Evolutionary conservation across 2,113 vertebrate species (phyloP), one percentile per base, ranked within the genome.

Genomic region (Salvator merianae): DNA sequence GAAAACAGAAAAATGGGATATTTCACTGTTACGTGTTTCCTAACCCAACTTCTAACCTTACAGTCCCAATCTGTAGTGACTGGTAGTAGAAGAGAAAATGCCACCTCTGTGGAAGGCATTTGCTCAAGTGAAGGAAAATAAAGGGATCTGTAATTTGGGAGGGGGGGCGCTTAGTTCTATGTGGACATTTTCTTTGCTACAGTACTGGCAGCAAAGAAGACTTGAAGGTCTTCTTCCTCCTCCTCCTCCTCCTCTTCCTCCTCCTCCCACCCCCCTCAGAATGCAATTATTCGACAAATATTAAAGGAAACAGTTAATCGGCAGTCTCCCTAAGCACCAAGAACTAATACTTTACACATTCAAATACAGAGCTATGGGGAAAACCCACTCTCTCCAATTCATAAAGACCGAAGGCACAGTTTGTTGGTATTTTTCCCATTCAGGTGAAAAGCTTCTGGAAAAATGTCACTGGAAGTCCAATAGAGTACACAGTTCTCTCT

Each of bases 251-350:
- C 55, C 20, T 59, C 55, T 14, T 20, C 55, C 14, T 90, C 87
- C 93, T 93, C 43, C 93, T 93, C 55, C 28, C 74, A 92, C 96
- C 95, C 95, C 96, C 95, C 96, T 96, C 92, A 91, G 88, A 93
- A 93, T 92, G 89, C 83, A 94, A 93, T 88, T 94, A 88, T 88
- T 92, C 86, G 93, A 93, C 79, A 69, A 90, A 69, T 18, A 40
- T 26, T 43, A 92, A 95, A 91, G 84, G 81, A 87, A 90, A 89
- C 32, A 84, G 84, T 88, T 86, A 81, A 83, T 47, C 88, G 87
- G 74, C 84, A 89, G 85, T 91, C 91, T 83, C 91, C 91, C 89
- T 90, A 91, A 93, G 88, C 79, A 91, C 91, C 85, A 84, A 87
- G 84, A 95, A 92, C 76, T 24, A 80, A 40, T 86, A 90, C 72